These are phyloP conservation scores for Arbacia lixula DNA, from an alignment of 53 echinoderm and acorn worm genomes.

Conservation along the genomic window DNA sequence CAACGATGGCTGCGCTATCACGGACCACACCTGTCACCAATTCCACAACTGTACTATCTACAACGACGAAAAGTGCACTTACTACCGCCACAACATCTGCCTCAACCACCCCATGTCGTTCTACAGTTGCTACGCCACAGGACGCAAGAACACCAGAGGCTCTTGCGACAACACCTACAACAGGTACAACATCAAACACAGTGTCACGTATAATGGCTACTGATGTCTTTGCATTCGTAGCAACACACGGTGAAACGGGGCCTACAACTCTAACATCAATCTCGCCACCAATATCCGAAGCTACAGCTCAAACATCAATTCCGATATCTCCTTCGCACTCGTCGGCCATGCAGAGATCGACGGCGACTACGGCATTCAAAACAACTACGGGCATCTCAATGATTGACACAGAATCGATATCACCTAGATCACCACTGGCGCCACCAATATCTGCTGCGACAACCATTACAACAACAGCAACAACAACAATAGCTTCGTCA, in stretches of 20 bases:
- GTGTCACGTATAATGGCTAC: background rate
- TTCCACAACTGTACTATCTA: too few species aligned
- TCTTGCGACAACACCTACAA: background rate
- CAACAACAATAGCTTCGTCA: background rate
- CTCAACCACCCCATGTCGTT: background rate
- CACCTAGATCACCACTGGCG: background rate
- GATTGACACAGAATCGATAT: background rate
- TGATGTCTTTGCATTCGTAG: background rate
- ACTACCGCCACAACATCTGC: too few species aligned
- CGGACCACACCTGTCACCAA: too few species aligned
- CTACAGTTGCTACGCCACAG: background rate
- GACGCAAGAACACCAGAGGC: background rate
- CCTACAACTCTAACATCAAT: background rate
- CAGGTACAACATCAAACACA: background rate
- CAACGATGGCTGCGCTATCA: too few species aligned
- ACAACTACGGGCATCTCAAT: background rate
- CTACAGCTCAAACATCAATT: constrained; percentile 23
- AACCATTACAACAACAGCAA: background rate
- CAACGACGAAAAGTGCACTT: too few species aligned
- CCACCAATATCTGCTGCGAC: constrained; percentile 7
- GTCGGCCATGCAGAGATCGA: background rate
- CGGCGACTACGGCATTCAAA: background rate
- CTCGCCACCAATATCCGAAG: background rate
- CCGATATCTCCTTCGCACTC: too few species aligned
- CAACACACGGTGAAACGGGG: background rate